A percentile compares a stretch with the other conserved stretches of the same genome.
phyloP scores from a whole-genome alignment of 1,140 invertebrate genomes.

The Cherax quadricarinatus region DNA sequence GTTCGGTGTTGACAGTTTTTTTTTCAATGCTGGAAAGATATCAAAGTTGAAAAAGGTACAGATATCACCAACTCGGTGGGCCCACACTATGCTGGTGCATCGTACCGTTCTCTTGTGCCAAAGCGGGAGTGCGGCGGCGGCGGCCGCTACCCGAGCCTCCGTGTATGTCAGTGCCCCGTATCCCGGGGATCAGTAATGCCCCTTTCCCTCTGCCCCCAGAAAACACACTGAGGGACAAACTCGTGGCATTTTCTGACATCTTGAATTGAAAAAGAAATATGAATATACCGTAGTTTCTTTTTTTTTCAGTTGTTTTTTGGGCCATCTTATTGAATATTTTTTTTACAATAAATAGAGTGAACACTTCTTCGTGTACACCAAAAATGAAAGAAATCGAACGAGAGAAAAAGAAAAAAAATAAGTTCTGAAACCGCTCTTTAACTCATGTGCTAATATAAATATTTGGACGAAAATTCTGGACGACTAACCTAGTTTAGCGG shows the following conservation, averaged over 20 bases:
- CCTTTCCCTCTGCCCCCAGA: slow-evolving; percentile 6
- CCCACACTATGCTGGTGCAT: background rate
- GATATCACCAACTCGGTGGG: background rate
- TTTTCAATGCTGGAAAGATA: too few relatives aligned
- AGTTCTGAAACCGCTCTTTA: too few relatives aligned
- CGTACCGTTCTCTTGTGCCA: slow-evolving; percentile 1
- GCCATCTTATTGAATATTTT: too few relatives aligned
- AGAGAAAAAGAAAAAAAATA: too few relatives aligned
- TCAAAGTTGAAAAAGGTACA: too few relatives aligned
- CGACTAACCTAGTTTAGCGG: slow-evolving; percentile 23
- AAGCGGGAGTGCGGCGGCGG: background rate
- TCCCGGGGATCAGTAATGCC: slow-evolving; percentile 34
- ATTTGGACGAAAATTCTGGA: slow-evolving; percentile 17
- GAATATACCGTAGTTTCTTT: background rate
- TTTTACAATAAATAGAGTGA: too few relatives aligned
- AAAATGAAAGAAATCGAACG: too few relatives aligned
- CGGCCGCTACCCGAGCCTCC: slow-evolving; percentile 15
- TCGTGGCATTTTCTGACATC: slow-evolving; percentile 45
- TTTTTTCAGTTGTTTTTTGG: too few relatives aligned
- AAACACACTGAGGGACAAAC: slow-evolving; percentile 26
- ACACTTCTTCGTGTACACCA: too few relatives aligned
- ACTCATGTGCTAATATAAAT: slow-evolving; percentile 1
- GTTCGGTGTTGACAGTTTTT: too few relatives aligned
- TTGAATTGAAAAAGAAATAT: slow-evolving; percentile 29
- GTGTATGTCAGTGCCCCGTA: background rate